Base-by-base conservation (phyloP, 1,140 invertebrate species). In the Melanaphis sacchari region DNA sequence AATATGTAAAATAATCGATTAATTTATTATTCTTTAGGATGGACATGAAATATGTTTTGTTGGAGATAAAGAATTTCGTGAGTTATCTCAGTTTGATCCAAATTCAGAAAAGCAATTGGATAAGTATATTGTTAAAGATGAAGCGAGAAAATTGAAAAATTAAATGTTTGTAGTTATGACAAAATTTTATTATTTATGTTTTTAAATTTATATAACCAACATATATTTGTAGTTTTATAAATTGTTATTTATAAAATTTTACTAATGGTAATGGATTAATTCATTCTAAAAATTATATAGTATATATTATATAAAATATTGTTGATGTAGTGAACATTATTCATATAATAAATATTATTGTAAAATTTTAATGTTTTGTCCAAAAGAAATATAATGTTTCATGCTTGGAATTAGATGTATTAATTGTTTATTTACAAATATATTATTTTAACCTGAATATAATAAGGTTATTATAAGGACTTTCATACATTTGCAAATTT, bases 11-110 rank as follows among this genome's bases (percentile, higher is more conserved):
- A 84, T 85, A 43, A 43, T 85, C 41, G 76, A n/a, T 93, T 93
- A 93, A 66, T 49, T 49, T 89, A 52, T 88, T 24, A 85, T 94
- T 94, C 90, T 94, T 93, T 93, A 97, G 97, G 98, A 99, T 96
- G 98, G 97, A 2, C 99, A 99, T 96, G 99, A 99, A 96, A 99
- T 99, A 94, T 99, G 99, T 95, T 99, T 99, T 96, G 99, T 99
- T 31, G 99, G 99, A 94, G 98, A 99, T 94, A 98, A 99, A 96
- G 98, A 97, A 46, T 99, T 99, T 95, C 95, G 97, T 49, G 96
- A 99, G 95, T 95, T 99, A 49, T 99, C 99, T 0, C 96, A 98
- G 94, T 96, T 98, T 24, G 99, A 99, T 95, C 96, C 97, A 22
- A 96, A 97, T 93, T 98, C 97, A 89, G 97, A 99, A 94, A 95